Evolutionary conservation across 2,888 invertebrate genomes (phyloP).

Genomic region (Aplocera efformata): DNA sequence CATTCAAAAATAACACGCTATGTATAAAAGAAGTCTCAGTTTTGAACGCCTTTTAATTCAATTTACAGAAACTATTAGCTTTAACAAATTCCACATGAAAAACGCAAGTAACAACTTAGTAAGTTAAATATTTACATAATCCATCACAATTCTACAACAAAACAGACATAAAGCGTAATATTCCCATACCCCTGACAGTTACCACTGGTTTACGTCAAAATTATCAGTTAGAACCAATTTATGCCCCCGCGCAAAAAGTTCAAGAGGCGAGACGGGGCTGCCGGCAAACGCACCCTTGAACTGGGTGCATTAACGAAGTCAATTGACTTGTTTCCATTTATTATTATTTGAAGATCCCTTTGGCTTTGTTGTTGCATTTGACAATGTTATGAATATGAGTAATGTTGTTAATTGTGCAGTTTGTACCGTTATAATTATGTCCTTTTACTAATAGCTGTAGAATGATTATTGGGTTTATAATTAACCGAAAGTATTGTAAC

Average conservation of each 20-base stretch:
- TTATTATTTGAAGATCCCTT: constrained; percentile 45
- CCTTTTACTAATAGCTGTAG: not conserved
- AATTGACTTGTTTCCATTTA: constrained; percentile 74
- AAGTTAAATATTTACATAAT: constrained; percentile 36
- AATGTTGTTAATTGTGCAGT: constrained; percentile 18
- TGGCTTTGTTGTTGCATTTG: constrained; percentile 27
- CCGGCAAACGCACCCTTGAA: constrained; percentile 43
- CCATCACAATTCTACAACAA: constrained; percentile 52
- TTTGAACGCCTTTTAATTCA: too few species aligned
- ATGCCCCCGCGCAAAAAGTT: constrained; percentile 59
- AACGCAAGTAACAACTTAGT: constrained; percentile 1
- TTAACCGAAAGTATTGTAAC: too few species aligned
- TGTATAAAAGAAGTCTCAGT: too few species aligned
- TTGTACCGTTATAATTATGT: constrained; percentile 5
- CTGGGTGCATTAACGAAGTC: constrained; percentile 40
- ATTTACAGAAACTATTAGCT: too few species aligned
- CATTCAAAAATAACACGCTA: too few species aligned
- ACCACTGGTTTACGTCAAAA: constrained; percentile 76
- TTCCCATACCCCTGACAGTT: constrained; percentile 57
- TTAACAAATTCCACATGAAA: too few species aligned
- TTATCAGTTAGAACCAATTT: constrained; percentile 72
- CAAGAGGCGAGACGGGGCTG: constrained; percentile 57
- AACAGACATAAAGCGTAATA: constrained; percentile 67
- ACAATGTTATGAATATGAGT: not conserved
- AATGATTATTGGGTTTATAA: too few species aligned